Conservation (phyloP, 2,888 invertebrate species). For the Deroplatys truncata region DNA sequence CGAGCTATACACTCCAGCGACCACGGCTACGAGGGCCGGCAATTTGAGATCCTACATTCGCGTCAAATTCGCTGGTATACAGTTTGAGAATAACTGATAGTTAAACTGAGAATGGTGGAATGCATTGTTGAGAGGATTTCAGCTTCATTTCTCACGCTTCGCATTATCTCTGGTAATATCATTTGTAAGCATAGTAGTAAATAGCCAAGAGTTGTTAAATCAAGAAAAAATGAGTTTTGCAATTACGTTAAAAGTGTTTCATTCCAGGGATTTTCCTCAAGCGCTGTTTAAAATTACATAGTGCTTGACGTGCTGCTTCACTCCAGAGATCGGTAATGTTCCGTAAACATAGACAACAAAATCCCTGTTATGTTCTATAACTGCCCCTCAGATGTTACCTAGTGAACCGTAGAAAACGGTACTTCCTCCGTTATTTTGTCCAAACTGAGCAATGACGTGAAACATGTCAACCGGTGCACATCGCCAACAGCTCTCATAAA, state of each 20-base stretch:
- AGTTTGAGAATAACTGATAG: no score
- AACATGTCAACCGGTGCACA: not conserved
- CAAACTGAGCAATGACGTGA: not conserved
- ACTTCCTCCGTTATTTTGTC: not conserved
- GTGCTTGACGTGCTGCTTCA: not conserved
- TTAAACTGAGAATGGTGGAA: no score
- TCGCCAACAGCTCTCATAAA: not conserved
- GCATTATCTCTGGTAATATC: not conserved
- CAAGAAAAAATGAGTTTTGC: not conserved
- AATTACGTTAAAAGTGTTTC: not conserved
- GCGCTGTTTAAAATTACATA: not conserved
- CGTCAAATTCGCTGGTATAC: no score
- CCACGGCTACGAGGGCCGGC: no score
- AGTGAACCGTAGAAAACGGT: not conserved
- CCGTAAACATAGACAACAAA: not conserved
- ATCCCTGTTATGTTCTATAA: not conserved
- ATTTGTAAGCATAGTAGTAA: not conserved
- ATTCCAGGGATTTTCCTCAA: not conserved
- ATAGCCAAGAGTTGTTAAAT: not conserved
- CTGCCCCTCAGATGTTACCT: not conserved
- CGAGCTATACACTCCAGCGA: no score
- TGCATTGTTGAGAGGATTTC: not conserved
- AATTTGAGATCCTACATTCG: no score
- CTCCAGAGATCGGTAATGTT: not conserved
- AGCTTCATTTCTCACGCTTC: not conserved